Evolutionary conservation across 2,113 vertebrate species (phyloP).

Genomic region (Paracanthobrama guichenoti): DNA sequence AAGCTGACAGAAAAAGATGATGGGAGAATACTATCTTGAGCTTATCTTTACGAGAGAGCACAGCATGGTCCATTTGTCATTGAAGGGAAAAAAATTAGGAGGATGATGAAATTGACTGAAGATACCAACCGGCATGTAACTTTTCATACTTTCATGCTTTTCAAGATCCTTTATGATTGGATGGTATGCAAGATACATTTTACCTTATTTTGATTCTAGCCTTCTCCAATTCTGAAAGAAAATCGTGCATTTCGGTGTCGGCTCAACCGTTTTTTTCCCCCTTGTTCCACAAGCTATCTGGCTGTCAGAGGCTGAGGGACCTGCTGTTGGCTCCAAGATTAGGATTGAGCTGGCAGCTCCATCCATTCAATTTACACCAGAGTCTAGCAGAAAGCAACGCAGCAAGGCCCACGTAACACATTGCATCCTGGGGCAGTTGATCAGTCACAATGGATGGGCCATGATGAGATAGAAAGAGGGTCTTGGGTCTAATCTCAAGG

Average conservation of each 20-base stretch:
- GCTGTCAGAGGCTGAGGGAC: conserved; percentile 13
- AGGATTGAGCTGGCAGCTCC: conserved; percentile 44
- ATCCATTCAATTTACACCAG: conserved; percentile 29
- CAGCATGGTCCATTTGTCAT: conserved; percentile 38
- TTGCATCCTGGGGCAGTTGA: conserved; percentile 22
- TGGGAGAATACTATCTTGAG: background rate
- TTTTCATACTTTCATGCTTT: conserved; percentile 9
- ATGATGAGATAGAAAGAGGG: conserved; percentile 37
- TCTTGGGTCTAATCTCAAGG: conserved; percentile 15
- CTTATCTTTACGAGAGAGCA: conserved; percentile 19
- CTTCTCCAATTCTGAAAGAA: background rate
- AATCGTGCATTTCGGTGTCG: background rate
- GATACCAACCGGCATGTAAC: conserved; percentile 6
- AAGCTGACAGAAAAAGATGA: conserved; percentile 24
- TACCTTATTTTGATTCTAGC: conserved; percentile 20
- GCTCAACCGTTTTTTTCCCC: background rate
- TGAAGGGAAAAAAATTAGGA: background rate
- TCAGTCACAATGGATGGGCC: conserved; percentile 25
- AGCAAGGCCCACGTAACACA: conserved; percentile 2
- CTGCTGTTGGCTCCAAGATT: conserved; percentile 40
- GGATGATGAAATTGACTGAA: conserved; percentile 23
- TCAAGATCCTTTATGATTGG: conserved; percentile 31
- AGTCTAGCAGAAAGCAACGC: background rate
- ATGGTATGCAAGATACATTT: conserved; percentile 9
- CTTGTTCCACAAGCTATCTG: conserved; percentile 26